Conservation (phyloP, 2,888 invertebrate species). For the Synergus laeviventris region DNA sequence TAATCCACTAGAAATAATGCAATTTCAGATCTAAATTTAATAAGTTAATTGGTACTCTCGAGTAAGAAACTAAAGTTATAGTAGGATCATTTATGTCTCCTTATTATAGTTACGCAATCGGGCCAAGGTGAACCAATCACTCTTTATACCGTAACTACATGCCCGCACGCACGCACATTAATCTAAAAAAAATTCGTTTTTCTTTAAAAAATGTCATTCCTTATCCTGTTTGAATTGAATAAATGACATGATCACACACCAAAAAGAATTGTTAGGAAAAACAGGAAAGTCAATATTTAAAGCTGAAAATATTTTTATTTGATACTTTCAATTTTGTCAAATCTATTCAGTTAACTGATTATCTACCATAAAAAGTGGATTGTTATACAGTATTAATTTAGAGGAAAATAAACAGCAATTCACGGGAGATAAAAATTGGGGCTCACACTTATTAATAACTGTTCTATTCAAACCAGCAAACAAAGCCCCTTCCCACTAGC, state of each 20-base stretch:
- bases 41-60: conserved; percentile 41
- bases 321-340: too few relatives aligned
- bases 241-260: not conserved
- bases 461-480: conserved; percentile 26
- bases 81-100: conserved; percentile 39
- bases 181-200: not conserved
- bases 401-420: conserved; percentile 6
- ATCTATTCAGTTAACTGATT: not conserved
- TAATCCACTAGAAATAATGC: conserved; percentile 46
- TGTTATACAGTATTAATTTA: not conserved
- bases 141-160: conserved; percentile 6
- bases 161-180: not conserved
- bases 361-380: not conserved
- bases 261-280: not conserved
- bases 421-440: not conserved
- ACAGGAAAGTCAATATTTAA: not conserved
- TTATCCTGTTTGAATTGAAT: not conserved
- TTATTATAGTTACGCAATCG: conserved; percentile 55
- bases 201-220: not conserved
- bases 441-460: conserved; percentile 11
- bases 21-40: conserved; percentile 45
- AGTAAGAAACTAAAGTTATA: conserved; percentile 49
- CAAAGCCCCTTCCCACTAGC: conserved; percentile 21
- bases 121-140: conserved; percentile 59
- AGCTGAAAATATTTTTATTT: too few relatives aligned